Evolutionary conservation across 37 sponge, comb jelly and placozoan species (phyloP).

Genomic region (Beroe forskalii): DNA sequence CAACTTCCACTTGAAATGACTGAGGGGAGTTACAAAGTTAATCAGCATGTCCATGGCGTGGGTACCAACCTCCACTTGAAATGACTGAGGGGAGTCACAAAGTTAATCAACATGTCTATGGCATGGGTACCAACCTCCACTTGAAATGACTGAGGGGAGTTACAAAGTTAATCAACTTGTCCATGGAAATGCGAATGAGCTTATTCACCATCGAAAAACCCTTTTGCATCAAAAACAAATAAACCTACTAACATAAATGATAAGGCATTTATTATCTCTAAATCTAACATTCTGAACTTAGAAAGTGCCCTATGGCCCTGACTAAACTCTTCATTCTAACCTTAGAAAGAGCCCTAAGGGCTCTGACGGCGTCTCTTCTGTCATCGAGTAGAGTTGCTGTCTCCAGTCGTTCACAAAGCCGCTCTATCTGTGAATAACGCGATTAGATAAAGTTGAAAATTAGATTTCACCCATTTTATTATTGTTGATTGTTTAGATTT

Average conservation of each 20-base stretch:
- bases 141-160: constrained; percentile 70
- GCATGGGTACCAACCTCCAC: constrained; percentile 86
- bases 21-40: too few relatives aligned
- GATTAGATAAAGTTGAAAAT: too few relatives aligned
- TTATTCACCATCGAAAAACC: too few relatives aligned
- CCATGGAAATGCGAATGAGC: too few relatives aligned
- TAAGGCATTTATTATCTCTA: too few relatives aligned
- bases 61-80: constrained; percentile 84
- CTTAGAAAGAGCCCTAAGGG: constrained; percentile 80
- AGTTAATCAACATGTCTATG: constrained; percentile 73
- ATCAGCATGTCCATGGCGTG: constrained; percentile 74
- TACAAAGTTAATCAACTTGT: constrained; percentile 76
- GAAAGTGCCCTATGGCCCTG: too few relatives aligned
- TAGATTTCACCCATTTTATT: too few relatives aligned
- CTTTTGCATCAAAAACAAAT: too few relatives aligned
- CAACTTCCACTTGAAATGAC: constrained; percentile 83
- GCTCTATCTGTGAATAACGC: constrained; percentile 57
- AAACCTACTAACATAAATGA: too few relatives aligned
- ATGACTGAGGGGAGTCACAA: constrained; percentile 76
- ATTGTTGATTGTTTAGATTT: too few relatives aligned
- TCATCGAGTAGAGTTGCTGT: constrained; percentile 84
- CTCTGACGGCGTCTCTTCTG: constrained; percentile 85
- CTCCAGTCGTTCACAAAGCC: constrained; percentile 71
- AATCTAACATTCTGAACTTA: too few relatives aligned
- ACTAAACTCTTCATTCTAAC: too few relatives aligned